These are phyloP conservation scores for Chrysolina haemoptera DNA, from an alignment of 2,888 invertebrate species.

Conservation along the genomic window DNA sequence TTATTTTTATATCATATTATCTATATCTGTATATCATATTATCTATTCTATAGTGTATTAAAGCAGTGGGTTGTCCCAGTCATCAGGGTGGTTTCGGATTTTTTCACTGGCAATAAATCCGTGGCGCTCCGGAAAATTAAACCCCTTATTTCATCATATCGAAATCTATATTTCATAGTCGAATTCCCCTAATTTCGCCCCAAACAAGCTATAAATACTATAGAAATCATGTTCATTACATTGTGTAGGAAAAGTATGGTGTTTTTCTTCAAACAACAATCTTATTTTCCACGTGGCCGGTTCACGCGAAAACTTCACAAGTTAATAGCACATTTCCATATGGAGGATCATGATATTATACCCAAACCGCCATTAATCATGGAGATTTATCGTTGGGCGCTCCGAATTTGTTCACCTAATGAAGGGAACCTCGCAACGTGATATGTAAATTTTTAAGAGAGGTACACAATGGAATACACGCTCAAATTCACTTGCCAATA, in stretches of 20 bases:
- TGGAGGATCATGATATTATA: conserved; percentile 19
- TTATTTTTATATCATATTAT: too few species aligned
- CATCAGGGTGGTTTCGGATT: too few species aligned
- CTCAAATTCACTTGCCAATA: background rate
- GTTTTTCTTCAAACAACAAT: background rate
- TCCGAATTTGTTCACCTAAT: conserved; percentile 21
- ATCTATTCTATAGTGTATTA: too few species aligned
- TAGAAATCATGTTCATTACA: background rate
- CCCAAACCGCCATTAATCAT: conserved; percentile 21
- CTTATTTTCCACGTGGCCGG: conserved; percentile 3
- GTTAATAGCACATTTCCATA: conserved; percentile 10
- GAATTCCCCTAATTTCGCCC: too few species aligned
- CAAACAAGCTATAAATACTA: too few species aligned
- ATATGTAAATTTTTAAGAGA: conserved; percentile 16
- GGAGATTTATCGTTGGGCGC: conserved; percentile 26
- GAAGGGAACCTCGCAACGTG: conserved; percentile 11
- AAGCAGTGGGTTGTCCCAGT: too few species aligned
- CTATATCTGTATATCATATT: too few species aligned
- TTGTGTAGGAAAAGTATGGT: background rate
- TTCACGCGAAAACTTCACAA: conserved; percentile 3
- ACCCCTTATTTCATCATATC: too few species aligned
- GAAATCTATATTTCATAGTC: too few species aligned
- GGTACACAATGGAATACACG: background rate
- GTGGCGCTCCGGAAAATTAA: too few species aligned
- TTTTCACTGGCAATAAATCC: too few species aligned